phyloP scores from a whole-genome alignment of 2,888 invertebrate genomes.

The Argyresthia albistria region DNA sequence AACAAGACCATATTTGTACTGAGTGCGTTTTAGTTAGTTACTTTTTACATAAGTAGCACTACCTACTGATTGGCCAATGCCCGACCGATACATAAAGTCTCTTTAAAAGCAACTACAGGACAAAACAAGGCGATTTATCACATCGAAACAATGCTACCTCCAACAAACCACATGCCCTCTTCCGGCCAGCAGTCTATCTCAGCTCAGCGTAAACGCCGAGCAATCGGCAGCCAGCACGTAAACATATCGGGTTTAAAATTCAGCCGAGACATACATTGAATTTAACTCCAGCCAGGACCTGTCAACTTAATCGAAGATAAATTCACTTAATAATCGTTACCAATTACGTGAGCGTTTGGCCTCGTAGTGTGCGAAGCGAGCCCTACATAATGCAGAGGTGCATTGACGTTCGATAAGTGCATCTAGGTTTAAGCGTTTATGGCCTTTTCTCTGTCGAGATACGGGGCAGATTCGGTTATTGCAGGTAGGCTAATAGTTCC shows the following conservation, averaged over 20 bases:
- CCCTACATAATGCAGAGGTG: constrained; percentile 30
- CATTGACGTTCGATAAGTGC: constrained; percentile 30
- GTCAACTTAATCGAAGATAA: constrained; percentile 60
- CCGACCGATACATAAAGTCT: too few species aligned
- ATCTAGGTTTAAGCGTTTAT: constrained; percentile 38
- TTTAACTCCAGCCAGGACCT: constrained; percentile 44
- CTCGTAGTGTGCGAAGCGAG: constrained; percentile 24
- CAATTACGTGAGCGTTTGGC: constrained; percentile 59
- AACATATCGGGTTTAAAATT: constrained; percentile 42
- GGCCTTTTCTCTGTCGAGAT: constrained; percentile 43
- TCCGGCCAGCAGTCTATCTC: constrained; percentile 2
- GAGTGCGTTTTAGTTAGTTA: constrained; percentile 20
- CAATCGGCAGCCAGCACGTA: constrained; percentile 27
- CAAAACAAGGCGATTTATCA: neutral
- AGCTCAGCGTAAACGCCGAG: neutral
- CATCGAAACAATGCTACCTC: neutral
- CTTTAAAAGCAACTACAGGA: neutral
- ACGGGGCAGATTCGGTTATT: constrained; percentile 45
- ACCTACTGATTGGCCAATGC: too few species aligned
- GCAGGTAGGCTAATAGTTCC: constrained; percentile 12
- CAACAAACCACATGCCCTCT: neutral
- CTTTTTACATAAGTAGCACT: too few species aligned
- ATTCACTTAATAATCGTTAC: constrained; percentile 61
- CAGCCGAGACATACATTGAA: constrained; percentile 32
- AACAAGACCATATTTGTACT: constrained; percentile 42